Conservation (phyloP, 53 echinoderm and acorn worm genomes). For the Hippasteria phrygiana region DNA sequence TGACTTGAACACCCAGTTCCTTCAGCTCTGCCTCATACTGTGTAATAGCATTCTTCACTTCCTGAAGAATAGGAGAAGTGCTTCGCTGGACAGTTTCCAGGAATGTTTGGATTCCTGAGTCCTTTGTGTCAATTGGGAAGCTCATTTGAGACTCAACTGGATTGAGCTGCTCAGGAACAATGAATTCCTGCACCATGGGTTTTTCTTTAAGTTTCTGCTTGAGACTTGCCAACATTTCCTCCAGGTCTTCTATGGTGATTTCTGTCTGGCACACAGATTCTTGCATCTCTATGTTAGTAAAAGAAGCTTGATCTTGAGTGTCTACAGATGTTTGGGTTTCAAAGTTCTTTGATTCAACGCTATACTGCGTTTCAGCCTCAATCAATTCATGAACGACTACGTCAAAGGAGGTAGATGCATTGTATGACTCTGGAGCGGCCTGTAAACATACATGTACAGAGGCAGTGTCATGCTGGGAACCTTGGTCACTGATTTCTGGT, state of each 20-base stretch:
- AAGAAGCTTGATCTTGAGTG: constrained; percentile 58
- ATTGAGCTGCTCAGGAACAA: constrained; percentile 55
- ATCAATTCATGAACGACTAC: constrained; percentile 6
- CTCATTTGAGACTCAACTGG: constrained; percentile 57
- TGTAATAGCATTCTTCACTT: constrained; percentile 68
- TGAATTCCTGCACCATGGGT: constrained; percentile 57
- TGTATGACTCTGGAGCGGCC: constrained; percentile 19
- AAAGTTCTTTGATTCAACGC: background rate
- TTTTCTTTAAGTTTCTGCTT: constrained; percentile 43
- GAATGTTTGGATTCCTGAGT: constrained; percentile 60
- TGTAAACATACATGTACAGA: constrained; percentile 2
- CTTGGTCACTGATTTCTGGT: constrained; percentile 39
- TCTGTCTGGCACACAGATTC: constrained; percentile 64
- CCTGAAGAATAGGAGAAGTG: constrained; percentile 73
- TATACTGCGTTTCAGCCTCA: constrained; percentile 37
- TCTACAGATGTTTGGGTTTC: constrained; percentile 37
- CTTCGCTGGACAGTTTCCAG: constrained; percentile 71
- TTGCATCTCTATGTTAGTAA: constrained; percentile 2
- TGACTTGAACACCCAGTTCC: constrained; percentile 60
- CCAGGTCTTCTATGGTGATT: constrained; percentile 69
- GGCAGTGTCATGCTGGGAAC: constrained; percentile 31
- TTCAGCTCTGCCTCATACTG: constrained; percentile 70
- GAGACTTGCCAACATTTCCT: constrained; percentile 54
- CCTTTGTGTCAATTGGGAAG: constrained; percentile 15
- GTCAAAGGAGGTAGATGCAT: constrained; percentile 32